phyloP scores from a whole-genome alignment of 2,888 invertebrate genomes.

The Phyllotreta cruciferae region DNA sequence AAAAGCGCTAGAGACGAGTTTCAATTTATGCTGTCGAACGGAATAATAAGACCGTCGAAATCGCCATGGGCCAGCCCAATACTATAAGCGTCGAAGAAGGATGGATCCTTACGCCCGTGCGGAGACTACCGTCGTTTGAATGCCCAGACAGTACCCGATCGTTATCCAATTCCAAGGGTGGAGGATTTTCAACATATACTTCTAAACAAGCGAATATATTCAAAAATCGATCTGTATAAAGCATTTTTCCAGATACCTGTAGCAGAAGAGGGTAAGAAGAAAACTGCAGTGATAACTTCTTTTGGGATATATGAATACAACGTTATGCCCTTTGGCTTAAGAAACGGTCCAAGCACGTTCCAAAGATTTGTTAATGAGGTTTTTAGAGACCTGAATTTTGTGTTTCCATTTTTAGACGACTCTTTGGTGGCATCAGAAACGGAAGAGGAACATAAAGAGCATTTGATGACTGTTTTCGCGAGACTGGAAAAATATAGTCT shows the following conservation, averaged over 20 bases:
- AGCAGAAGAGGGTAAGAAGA: constrained; percentile 48
- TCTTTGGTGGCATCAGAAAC: constrained; percentile 44
- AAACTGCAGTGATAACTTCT: constrained; percentile 55
- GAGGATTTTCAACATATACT: constrained; percentile 43
- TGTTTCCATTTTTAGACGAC: constrained; percentile 52
- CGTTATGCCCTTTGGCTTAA: constrained; percentile 50
- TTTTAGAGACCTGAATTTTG: constrained; percentile 46
- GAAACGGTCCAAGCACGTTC: constrained; percentile 54
- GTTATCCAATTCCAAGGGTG: constrained; percentile 48
- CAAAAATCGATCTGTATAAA: constrained; percentile 29
- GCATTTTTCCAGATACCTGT: constrained; percentile 56
- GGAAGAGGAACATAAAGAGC: constrained; percentile 39
- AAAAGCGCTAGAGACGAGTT: constrained; percentile 45
- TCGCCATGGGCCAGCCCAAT: too few relatives aligned
- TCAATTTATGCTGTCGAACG: constrained; percentile 42
- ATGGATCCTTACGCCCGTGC: constrained; percentile 24
- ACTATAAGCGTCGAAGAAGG: too few relatives aligned
- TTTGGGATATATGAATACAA: constrained; percentile 53
- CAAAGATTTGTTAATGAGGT: constrained; percentile 52
- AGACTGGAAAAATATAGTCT: too few relatives aligned
- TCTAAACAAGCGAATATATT: constrained; percentile 30
- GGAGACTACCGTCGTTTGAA: constrained; percentile 46
- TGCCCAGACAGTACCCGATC: constrained; percentile 45
- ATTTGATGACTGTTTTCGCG: constrained; percentile 2
- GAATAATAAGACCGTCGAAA: constrained; percentile 21